Base-by-base conservation (phyloP, 2,888 invertebrate species). In the Cheilosia soror region DNA sequence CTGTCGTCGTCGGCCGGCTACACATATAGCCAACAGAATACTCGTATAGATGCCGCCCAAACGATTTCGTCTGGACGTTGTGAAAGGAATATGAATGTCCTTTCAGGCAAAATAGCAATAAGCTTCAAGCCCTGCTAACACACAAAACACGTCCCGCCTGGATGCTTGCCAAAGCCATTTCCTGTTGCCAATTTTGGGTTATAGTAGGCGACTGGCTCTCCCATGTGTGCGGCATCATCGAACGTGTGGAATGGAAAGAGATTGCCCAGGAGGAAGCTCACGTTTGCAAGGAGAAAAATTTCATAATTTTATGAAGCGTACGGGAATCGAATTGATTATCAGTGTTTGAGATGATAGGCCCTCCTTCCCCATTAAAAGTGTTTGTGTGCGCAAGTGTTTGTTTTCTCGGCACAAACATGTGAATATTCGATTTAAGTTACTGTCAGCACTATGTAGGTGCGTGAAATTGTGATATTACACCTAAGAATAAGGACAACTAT, bases 221-320 rank as follows among this genome's bases (percentile, higher is more conserved):
- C 69, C 79, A 51, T 75, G 42, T 75, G 42, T 71, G 69, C 69
- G 65, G 57, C 79, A 84, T 31, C 69, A 65, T 63, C 44, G 71
- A 47, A 13, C 53, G 71, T 66, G 77, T 51, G 58, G 51, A 47
- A 63, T 44, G 65, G 37, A 44, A 42, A 42, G 40, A 33, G 37
- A 37, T 49, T 55, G 7, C 11, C 33, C 9, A 29, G 20, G 57
- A 69, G 25, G 49, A 76, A 53, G 77, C 69, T 62, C 68, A 75
- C 69, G 72, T 79, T 51, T 25, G 49, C 60, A 57, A 60, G 53
- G 44, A 73, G 72, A 78, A 75, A 65, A 75, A 79, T 81, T 81
- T 76, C 85, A 81, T 85, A 85, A 85, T 85, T 85, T 85, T 85
- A 80, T 85, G 85, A 85, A 85, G 71, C 85, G 81, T 81, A 85